Evolutionary conservation across 2,888 invertebrate species (phyloP), one percentile per base, ranked within the genome.

Genomic region (Miltochrista miniata): DNA sequence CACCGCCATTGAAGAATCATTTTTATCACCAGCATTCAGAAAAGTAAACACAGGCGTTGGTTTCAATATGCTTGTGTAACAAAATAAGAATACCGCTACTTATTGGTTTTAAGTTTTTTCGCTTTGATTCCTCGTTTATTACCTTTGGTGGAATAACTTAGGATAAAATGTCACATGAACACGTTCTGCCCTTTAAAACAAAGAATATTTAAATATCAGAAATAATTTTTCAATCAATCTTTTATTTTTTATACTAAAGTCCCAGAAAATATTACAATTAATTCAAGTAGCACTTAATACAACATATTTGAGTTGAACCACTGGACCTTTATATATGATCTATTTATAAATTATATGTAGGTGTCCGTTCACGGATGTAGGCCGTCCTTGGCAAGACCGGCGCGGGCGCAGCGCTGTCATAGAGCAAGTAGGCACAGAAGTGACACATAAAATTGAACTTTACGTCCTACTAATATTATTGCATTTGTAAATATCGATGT

Each of bases 301-400:
- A 58, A 56, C 48, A 55, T 52, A 54, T 49, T 51, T 45, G 38
- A 30, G 33, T 49, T 40, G 55, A 55, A 52, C 55, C 55, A 35
- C 48, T 48, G 54, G 45, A 54, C 45, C 57, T 42, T 64, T 4
- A 24, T 4, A 24, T 55, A 39, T 49, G 55, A 36, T 66, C 55
- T 69, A 66, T 66, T 69, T 63, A 67, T 67, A 59, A 54, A 57
- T 33, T 54, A 51, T 59, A 61, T 62, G 67, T 62, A 66, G 48
- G 49, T 36, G 68, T 46, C 59, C 60, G 40, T 46, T 70, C 71
- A 66, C 70, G 70, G 70, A 70, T 70, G 61, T 70, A 48, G 59
- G 4, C 35, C 64, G 70, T 70, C 70, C 70, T 70, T 72, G 73
- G 48, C 10, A 58, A 56, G 71, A 71, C 68, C 59, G 54, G 55